phyloP scores from a whole-genome alignment of 2,888 invertebrate genomes.

The Belgica antarctica region DNA sequence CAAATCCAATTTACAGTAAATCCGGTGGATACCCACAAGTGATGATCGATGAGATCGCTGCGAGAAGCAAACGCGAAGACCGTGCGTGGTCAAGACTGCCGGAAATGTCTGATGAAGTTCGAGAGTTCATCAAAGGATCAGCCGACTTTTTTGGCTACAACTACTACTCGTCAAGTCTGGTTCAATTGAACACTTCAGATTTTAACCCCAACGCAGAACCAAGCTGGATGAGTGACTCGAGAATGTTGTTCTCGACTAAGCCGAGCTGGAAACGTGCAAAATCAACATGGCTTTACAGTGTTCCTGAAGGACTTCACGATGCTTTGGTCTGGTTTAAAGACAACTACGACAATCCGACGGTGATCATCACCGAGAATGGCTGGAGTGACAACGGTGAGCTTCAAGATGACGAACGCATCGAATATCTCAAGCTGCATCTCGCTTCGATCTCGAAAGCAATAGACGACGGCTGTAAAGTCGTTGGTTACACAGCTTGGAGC shows the following conservation, averaged over 20 bases:
- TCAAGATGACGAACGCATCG: slow-evolving; percentile 53
- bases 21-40: slow-evolving; percentile 58
- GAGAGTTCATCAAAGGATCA: slow-evolving; percentile 47
- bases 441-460: slow-evolving; percentile 56
- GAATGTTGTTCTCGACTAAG: slow-evolving; percentile 47
- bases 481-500: slow-evolving; percentile 62
- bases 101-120: slow-evolving; percentile 50
- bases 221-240: slow-evolving; percentile 58
- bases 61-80: slow-evolving; percentile 55
- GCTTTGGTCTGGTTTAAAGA: slow-evolving; percentile 57
- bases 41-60: slow-evolving; percentile 55
- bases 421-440: slow-evolving; percentile 52
- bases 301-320: slow-evolving; percentile 49
- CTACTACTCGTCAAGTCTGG: slow-evolving; percentile 49
- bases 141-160: slow-evolving; percentile 51
- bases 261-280: slow-evolving; percentile 48
- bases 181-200: slow-evolving; percentile 45
- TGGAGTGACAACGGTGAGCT: slow-evolving; percentile 55
- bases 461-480: slow-evolving; percentile 56
- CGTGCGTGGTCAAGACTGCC: slow-evolving; percentile 56
- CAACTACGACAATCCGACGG: slow-evolving; percentile 58
- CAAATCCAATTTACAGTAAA: slow-evolving; percentile 54
- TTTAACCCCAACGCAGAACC: slow-evolving; percentile 51
- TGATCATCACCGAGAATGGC: slow-evolving; percentile 63
- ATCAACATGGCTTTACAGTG: slow-evolving; percentile 50